Base-by-base conservation (phyloP, 2,888 invertebrate species). In the Phania funesta region DNA sequence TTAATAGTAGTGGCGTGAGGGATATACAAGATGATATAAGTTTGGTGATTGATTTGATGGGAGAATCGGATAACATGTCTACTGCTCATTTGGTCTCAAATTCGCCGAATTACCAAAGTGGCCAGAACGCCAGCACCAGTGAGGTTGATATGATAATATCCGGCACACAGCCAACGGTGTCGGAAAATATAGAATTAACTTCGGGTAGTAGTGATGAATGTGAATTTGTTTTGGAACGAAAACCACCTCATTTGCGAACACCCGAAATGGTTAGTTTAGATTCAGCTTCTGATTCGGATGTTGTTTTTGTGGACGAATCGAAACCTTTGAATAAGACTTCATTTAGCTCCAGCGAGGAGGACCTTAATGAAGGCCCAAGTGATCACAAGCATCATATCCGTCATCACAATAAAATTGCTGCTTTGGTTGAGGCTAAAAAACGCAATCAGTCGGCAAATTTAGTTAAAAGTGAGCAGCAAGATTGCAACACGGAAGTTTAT, bases 221-320 rank as follows among this genome's bases (percentile, higher is more conserved):
- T 71, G 87, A 90, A 68, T 91, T 91, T 83, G 90, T 91, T 5
- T 81, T 90, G 35, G 91, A 90, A 79, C 89, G 88, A 11, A 91
- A 91, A 80, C 90, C 91, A 5, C 91, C 91, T 9, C 91, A 91
- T 80, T 83, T 91, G 70, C 88, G 91, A n/a, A 91, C 91, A 1
- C 91, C 91, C 0, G 91, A 91, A 83, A 84, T 88, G 86, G 90
- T 91, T 7, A 90, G 88, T 46, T 84, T 91, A 16, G 88, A 89
- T 82, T 91, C 91, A 0, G 88, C 89, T 22, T 87, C 87, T 6
- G 91, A 91, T 77, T 91, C 90, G 6, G 91, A 91, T 86, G 91
- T 91, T 7, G 90, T 91, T 0, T 91, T 90, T 84, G 88, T 91
- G 0, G 86, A 88, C 8, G 90, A 90, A 68, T 84, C 85, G 9